Conservation (phyloP, 2,113 vertebrate species). For the Macrotus californicus region DNA sequence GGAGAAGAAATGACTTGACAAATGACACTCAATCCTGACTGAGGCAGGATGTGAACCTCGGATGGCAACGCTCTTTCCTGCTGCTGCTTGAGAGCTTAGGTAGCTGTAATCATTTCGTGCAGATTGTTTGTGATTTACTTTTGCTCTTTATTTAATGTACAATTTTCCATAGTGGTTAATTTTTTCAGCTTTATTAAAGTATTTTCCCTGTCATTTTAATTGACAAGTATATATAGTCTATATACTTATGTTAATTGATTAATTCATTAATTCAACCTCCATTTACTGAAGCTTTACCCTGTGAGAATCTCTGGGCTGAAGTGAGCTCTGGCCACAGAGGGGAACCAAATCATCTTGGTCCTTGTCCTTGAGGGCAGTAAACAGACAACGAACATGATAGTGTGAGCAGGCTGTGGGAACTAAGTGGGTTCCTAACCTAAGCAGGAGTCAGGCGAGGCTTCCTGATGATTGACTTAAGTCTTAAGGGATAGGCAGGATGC, state of each 20-base stretch:
- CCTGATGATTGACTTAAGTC: not conserved
- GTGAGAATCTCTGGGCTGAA: not conserved
- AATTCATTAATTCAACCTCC: slow-evolving; percentile 21
- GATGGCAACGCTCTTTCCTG: not conserved
- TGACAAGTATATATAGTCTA: not conserved
- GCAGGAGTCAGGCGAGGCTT: not conserved
- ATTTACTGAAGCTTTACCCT: not conserved
- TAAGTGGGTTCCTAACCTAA: not conserved
- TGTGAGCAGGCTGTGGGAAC: not conserved
- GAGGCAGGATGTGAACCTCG: not conserved
- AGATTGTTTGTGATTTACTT: slow-evolving; percentile 4
- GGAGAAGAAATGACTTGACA: not conserved
- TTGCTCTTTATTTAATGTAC: slow-evolving; percentile 22
- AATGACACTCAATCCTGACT: not conserved
- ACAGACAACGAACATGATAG: not conserved
- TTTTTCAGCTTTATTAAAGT: not conserved
- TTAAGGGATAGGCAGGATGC: not conserved
- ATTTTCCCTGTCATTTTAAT: slow-evolving; percentile 8
- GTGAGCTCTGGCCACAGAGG: not conserved
- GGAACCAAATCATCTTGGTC: not conserved
- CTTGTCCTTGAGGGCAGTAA: not conserved
- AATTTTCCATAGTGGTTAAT: not conserved
- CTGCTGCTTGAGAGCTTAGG: not conserved
- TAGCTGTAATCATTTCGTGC: not conserved
- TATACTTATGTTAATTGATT: not conserved